These are phyloP conservation scores for Conus betulinus DNA, from an alignment of 1,140 invertebrate genomes.

Conservation along the genomic window DNA sequence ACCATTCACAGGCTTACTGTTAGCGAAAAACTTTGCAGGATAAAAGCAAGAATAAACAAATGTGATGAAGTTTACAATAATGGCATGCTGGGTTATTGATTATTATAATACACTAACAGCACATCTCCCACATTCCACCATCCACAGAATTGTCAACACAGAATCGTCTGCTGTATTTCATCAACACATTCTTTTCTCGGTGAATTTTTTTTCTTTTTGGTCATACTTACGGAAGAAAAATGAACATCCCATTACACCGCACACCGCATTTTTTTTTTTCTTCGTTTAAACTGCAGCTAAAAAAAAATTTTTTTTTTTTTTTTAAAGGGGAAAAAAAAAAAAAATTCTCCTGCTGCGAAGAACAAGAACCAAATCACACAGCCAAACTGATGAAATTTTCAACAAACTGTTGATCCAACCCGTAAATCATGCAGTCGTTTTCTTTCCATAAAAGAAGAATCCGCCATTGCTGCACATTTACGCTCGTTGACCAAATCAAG, in stretches of 20 bases:
- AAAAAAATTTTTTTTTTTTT: too few relatives aligned
- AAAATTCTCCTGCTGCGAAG: background rate
- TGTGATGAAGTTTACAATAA: slow-evolving; percentile 8
- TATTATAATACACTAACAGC: background rate
- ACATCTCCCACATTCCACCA: slow-evolving; percentile 4
- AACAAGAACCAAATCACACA: background rate
- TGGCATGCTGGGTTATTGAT: background rate
- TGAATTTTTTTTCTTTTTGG: background rate
- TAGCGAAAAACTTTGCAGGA: background rate
- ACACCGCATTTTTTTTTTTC: background rate
- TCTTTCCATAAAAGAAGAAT: background rate
- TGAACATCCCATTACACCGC: background rate
- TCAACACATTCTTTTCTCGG: background rate
- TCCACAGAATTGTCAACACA: background rate
- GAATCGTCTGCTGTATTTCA: background rate
- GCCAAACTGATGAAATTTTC: background rate
- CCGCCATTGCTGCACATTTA: background rate
- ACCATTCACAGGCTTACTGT: background rate
- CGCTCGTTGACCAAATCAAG: too few relatives aligned
- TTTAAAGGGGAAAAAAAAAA: too few relatives aligned
- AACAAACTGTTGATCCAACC: background rate
- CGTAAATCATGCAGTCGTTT: background rate
- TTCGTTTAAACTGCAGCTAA: background rate
- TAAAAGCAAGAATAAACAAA: background rate
- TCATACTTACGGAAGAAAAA: background rate